Conservation (phyloP, 2,888 invertebrate genomes). For the Torymus texanus region DNA sequence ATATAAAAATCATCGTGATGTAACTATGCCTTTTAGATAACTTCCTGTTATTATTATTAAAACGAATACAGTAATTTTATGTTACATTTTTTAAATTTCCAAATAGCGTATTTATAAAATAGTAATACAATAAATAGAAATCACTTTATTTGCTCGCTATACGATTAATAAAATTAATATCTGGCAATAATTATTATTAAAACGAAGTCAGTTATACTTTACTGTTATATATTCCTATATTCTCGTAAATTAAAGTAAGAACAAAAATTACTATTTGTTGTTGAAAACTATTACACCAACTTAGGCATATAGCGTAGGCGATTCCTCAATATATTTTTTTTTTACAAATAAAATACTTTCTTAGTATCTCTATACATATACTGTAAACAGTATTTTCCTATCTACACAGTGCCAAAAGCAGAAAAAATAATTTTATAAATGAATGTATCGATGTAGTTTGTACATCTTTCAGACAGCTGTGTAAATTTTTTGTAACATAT, state of each 20-base stretch:
- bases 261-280: neutral
- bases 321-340: conserved; percentile 33
- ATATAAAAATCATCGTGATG: too few relatives aligned
- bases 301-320: conserved; percentile 8
- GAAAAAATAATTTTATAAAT: conserved; percentile 23
- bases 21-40: too few relatives aligned
- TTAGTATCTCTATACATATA: conserved; percentile 45
- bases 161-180: too few relatives aligned
- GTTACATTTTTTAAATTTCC: too few relatives aligned
- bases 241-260: neutral
- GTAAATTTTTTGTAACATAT: conserved; percentile 44
- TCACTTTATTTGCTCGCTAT: too few relatives aligned
- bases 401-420: conserved; percentile 26
- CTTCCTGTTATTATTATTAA: too few relatives aligned
- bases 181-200: too few relatives aligned
- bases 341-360: conserved; percentile 21
- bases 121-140: too few relatives aligned
- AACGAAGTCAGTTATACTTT: too few relatives aligned
- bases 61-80: too few relatives aligned
- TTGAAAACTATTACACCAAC: neutral
- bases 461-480: conserved; percentile 11
- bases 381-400: conserved; percentile 49
- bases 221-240: too few relatives aligned
- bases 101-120: too few relatives aligned
- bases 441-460: conserved; percentile 36